Evolutionary conservation across 2,888 invertebrate genomes (phyloP).

Genomic region (Drosophila kanekoi): DNA sequence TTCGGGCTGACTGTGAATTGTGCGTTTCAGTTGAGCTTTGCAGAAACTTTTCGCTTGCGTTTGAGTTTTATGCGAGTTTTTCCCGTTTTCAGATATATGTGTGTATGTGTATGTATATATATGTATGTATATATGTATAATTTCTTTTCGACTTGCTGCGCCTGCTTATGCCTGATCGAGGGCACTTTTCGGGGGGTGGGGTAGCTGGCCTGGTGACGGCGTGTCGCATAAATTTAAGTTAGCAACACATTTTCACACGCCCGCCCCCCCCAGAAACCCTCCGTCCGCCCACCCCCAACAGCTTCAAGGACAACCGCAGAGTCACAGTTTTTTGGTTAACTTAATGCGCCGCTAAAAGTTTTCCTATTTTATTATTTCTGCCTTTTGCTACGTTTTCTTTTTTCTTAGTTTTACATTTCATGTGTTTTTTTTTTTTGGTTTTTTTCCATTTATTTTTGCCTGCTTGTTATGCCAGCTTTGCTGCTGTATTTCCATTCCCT

Average conservation of each 20-base stretch:
- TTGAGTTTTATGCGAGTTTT: conserved; percentile 78
- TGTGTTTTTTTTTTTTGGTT: not conserved
- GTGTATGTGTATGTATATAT: not conserved
- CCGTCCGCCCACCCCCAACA: not conserved
- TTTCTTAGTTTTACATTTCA: conserved; percentile 9
- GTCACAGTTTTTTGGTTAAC: conserved; percentile 79
- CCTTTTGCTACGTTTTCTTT: conserved; percentile 51
- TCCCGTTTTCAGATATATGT: conserved; percentile 19
- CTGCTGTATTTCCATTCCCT: conserved; percentile 11
- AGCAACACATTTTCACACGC: conserved; percentile 78
- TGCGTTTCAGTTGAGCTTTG: conserved; percentile 59
- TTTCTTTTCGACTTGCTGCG: conserved; percentile 7
- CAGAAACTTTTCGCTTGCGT: conserved; percentile 76
- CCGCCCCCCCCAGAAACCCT: not conserved
- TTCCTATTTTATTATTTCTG: conserved; percentile 80
- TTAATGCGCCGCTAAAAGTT: conserved; percentile 81
- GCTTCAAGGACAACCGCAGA: conserved; percentile 80
- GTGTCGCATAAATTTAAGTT: conserved; percentile 80
- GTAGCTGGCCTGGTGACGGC: conserved; percentile 23
- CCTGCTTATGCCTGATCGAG: not conserved
- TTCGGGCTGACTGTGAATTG: conserved; percentile 33
- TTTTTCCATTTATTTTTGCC: not conserved
- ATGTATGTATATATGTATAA: not conserved
- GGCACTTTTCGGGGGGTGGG: not conserved
- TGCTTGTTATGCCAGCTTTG: not conserved